Evolutionary conservation across 1,140 invertebrate genomes (phyloP), one percentile per base, ranked within the genome.

Genomic region (Paraescarpia echinospica): DNA sequence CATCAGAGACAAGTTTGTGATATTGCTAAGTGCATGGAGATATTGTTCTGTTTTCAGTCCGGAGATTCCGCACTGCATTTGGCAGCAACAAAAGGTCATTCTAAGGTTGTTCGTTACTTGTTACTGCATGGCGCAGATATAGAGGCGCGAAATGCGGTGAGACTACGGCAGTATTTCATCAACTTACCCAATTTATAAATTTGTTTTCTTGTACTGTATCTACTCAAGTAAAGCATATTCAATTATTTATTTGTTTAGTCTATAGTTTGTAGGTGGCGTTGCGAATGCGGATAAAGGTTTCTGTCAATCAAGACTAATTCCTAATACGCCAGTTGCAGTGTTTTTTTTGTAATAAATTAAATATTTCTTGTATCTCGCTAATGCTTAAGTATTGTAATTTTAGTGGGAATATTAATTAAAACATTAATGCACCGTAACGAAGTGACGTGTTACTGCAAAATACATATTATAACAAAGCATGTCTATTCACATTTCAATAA

Each of bases 111-210:
- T 4, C 90, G 90, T 34, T 92, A 92, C 41, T 34, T 92, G 34
- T 33, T 92, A 14, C 34, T 92, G 88, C 41, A 92, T 34, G 92
- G 92, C 31, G 92, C 51, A 34, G 92, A 92, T 89, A 33, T 92
- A 33, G 92, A 92, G 34, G 92, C 92, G 33, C 14, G 41, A 41
- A 92, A 92, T 48, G 34, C 33, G 91, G 91, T 51, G 41, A 91
- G 91, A 34, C 33, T 18, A 22, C 35, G n/a, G 27, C 41, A 41
- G 41, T 41, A 41, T 34, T 90, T 90, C 33, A 22, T 33, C 9
- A 77, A 77, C 0, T 77, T 77, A 31, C 27, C 59, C 14, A 77
- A 77, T 77, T 77, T 77, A 77, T 18, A 18, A 77, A 77, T 27
- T 2, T 77, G 0, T 77, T 1, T 77, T 31, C 8, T 2, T 14